Percentiles rank a stretch among this genome's conserved stretches.
Conservation (phyloP, 2,113 vertebrate genomes). For the Balaeniceps rex region DNA sequence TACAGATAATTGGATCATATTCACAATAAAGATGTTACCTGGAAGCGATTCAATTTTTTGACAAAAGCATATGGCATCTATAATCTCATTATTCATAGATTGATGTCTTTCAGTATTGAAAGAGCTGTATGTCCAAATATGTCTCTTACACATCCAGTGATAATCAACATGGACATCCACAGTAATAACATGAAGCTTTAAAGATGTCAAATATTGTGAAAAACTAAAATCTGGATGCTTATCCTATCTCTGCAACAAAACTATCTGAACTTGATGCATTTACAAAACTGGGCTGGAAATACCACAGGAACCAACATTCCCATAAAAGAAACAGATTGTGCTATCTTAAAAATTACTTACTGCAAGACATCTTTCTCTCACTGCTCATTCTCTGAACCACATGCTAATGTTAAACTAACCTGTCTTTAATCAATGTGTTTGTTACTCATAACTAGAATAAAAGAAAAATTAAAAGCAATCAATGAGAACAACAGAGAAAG, state of each 20-base stretch:
- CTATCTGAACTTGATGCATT: not conserved
- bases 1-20: not conserved
- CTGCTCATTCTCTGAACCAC: not conserved
- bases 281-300: not conserved
- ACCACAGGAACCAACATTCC: not conserved
- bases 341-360: not conserved
- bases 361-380: not conserved
- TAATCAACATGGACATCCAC: not conserved
- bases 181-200: not conserved
- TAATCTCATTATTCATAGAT: not conserved
- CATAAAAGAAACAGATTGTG: not conserved
- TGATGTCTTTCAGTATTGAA: not conserved
- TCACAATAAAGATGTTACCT: not conserved
- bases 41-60: not conserved
- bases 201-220: not conserved
- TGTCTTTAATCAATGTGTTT: not conserved
- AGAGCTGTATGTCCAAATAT: not conserved
- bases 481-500: not conserved
- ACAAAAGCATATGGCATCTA: not conserved
- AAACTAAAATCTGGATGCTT: not conserved
- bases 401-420: not conserved
- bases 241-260: not conserved
- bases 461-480: not conserved
- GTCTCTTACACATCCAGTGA: not conserved
- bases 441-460: not conserved